These are phyloP conservation scores for Halocynthia roretzi DNA, from an alignment of 23 tunicate genomes.

Conservation along the genomic window DNA sequence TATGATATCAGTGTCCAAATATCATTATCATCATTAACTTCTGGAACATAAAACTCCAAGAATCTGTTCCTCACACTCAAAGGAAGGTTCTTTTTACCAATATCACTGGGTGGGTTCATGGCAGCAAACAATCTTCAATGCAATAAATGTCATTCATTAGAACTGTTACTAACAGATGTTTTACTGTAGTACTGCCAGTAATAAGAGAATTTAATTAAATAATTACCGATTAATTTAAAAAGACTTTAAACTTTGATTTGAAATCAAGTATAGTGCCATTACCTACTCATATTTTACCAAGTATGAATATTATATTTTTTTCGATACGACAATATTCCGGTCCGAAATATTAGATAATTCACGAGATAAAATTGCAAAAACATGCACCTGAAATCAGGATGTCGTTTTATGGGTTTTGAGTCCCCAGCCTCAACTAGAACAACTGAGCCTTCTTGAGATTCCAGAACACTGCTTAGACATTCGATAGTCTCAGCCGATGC, in stretches of 20 bases:
- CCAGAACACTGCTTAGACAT: conserved; percentile 82
- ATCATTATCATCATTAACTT: conserved; percentile 62
- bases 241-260: no score
- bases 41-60: conserved; percentile 82
- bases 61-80: conserved; percentile 83
- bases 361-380: no score
- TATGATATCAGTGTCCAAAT: conserved; percentile 56
- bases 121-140: conserved; percentile 76
- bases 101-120: conserved; percentile 98
- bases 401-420: conserved; percentile 76
- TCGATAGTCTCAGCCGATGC: conserved; percentile 88
- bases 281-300: no score
- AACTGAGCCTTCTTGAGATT: conserved; percentile 87
- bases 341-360: no score
- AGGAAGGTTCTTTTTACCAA: conserved; percentile 77
- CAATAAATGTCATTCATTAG: not conserved
- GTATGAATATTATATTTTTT: no score
- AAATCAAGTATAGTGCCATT: no score
- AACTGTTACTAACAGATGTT: no score
- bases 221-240: no score
- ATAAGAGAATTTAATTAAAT: no score
- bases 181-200: no score
- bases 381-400: conserved; percentile 53
- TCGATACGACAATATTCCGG: no score
- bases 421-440: conserved; percentile 83